Percentiles rank a stretch among this genome's conserved stretches.
phyloP scores from a whole-genome alignment of 2,797 vertebrate species.

The Sebastes nivosus region DNA sequence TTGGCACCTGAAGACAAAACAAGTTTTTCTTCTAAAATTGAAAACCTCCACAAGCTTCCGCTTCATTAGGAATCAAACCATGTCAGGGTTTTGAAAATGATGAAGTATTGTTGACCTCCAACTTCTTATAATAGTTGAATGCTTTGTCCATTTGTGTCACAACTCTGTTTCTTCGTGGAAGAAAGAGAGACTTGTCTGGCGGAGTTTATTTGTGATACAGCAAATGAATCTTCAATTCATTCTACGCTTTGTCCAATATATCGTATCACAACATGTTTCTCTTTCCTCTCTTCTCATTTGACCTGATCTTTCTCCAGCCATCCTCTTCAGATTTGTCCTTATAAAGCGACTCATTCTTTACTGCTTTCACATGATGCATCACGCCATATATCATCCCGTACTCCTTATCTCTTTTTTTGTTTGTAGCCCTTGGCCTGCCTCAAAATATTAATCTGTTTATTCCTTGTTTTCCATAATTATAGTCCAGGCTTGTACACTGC shows the following conservation, averaged over 20 bases:
- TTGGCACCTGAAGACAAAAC: conserved; percentile 26
- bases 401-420: background rate
- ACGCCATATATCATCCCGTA: background rate
- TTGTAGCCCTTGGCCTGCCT: conserved; percentile 10
- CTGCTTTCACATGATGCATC: conserved; percentile 39
- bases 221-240: background rate
- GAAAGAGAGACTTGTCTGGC: background rate
- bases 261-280: background rate
- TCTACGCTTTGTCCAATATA: background rate
- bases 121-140: background rate
- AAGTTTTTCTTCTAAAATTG: conserved; percentile 17
- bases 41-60: conserved; percentile 4
- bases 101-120: background rate
- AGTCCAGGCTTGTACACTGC: conserved; percentile 10
- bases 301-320: background rate
- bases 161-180: too few relatives aligned
- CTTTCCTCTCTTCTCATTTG: background rate
- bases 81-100: background rate
- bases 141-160: background rate
- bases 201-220: background rate
- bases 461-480: conserved; percentile 48
- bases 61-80: conserved; percentile 13
- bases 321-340: background rate
- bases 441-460: conserved; percentile 41
- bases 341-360: conserved; percentile 1